Evolutionary conservation across 92 coral and sea anemone genomes (phyloP).

Genomic region (Scolanthus callimorphus): DNA sequence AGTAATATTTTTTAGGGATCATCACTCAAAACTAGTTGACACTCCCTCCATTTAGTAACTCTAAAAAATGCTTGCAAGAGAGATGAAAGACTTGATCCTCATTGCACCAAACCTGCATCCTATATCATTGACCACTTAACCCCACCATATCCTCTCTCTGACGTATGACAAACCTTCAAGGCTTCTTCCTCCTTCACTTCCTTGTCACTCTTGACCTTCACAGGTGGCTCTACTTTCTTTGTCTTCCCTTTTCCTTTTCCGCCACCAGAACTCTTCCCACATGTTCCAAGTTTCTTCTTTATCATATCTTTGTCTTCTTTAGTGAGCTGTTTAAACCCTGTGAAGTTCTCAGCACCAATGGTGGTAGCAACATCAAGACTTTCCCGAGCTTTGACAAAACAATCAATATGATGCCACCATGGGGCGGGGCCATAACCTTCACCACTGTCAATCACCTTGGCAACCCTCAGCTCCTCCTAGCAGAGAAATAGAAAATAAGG

Average conservation of each 20-base stretch:
- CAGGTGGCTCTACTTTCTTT: slow-evolving; percentile 48
- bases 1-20: no score
- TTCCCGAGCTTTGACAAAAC: slow-evolving; percentile 61
- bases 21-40: no score
- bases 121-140: no score
- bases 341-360: slow-evolving; percentile 80
- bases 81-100: no score
- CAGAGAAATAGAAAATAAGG: no score
- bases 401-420: slow-evolving; percentile 91
- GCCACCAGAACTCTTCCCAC: slow-evolving; percentile 42
- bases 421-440: slow-evolving; percentile 67
- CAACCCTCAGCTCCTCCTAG: slow-evolving; percentile 90
- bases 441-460: slow-evolving; percentile 87
- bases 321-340: slow-evolving; percentile 71
- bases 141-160: no score
- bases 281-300: slow-evolving; percentile 76
- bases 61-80: no score
- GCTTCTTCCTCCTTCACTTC: slow-evolving; percentile 75
- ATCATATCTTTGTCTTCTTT: slow-evolving; percentile 74
- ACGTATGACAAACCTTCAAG: slow-evolving; percentile 65
- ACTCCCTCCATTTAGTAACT: no score
- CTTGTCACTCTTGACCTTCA: slow-evolving; percentile 47
- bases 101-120: no score
- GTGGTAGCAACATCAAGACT: slow-evolving; percentile 54
- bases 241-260: slow-evolving; percentile 58